These are phyloP conservation scores for Cirrhinus molitorella DNA, from an alignment of 2,797 vertebrate species.

Conservation along the genomic window DNA sequence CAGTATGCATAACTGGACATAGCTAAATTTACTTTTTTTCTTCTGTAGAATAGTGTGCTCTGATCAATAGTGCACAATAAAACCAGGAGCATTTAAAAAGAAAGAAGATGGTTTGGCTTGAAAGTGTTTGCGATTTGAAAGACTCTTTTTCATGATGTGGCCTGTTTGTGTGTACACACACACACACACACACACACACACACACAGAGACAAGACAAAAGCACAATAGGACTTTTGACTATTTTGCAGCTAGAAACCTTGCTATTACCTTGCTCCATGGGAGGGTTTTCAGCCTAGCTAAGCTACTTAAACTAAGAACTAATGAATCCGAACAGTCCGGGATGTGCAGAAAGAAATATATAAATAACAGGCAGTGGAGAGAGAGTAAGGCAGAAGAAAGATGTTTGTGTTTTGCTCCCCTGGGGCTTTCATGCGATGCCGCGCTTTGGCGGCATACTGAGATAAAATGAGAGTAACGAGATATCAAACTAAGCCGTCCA, in stretches of 20 bases:
- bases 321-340: conserved; percentile 74
- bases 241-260: conserved; percentile 19
- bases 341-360: conserved; percentile 46
- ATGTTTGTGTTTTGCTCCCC: conserved; percentile 72
- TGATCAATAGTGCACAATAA: not conserved
- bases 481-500: conserved; percentile 78
- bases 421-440: conserved; percentile 68
- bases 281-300: conserved; percentile 55
- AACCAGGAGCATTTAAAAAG: not conserved
- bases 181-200: not conserved
- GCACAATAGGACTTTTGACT: not conserved
- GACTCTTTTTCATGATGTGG: not conserved
- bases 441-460: conserved; percentile 70
- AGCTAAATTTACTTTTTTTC: not conserved
- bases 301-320: conserved; percentile 69
- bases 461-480: conserved; percentile 78
- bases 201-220: not conserved
- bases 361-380: conserved; percentile 51
- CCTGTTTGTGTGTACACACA: not conserved
- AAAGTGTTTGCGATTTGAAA: not conserved
- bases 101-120: not conserved
- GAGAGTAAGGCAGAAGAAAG: conserved; percentile 53
- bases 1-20: not conserved
- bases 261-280: conserved; percentile 4
- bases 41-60: not conserved